Evolutionary conservation across 2,113 vertebrate genomes (phyloP).

Genomic region (Triplophysa dalaica): DNA sequence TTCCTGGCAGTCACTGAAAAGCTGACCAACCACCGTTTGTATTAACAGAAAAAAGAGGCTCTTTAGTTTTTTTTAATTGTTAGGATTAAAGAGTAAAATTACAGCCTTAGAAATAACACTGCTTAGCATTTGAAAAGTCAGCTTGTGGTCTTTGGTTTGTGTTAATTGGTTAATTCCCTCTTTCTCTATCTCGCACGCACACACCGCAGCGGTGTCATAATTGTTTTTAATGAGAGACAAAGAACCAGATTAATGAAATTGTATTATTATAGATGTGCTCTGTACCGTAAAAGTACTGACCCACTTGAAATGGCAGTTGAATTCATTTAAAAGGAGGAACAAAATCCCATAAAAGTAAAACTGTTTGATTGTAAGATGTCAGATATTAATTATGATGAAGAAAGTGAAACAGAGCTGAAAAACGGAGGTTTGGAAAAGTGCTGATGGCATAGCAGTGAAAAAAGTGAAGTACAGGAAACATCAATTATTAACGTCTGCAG

Average conservation of each 20-base stretch:
- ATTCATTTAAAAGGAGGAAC: neutral
- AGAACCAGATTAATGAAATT: neutral
- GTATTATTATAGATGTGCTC: neutral
- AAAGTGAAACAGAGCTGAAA: neutral
- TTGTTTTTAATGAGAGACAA: neutral
- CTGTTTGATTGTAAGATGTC: neutral
- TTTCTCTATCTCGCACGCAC: too few relatives aligned
- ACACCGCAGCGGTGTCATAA: neutral
- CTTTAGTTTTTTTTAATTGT: neutral
- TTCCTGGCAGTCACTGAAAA: neutral
- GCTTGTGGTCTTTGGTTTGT: too few relatives aligned
- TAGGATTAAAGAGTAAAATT: neutral
- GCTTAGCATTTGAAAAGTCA: neutral
- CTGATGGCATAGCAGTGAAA: conserved; percentile 22
- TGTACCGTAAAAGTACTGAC: neutral
- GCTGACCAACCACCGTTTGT: neutral
- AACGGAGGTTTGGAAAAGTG: neutral
- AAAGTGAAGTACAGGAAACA: conserved; percentile 50
- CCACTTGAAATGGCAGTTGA: neutral
- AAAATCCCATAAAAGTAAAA: neutral
- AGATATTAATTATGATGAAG: neutral
- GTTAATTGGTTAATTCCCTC: too few relatives aligned
- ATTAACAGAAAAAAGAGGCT: too few relatives aligned
- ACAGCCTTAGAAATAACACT: neutral
- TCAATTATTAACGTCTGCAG: conserved; percentile 53